These are phyloP conservation scores for Hydrozoanthus tunicans DNA, from an alignment of 64 coral and sea anemone genomes.

Conservation along the genomic window DNA sequence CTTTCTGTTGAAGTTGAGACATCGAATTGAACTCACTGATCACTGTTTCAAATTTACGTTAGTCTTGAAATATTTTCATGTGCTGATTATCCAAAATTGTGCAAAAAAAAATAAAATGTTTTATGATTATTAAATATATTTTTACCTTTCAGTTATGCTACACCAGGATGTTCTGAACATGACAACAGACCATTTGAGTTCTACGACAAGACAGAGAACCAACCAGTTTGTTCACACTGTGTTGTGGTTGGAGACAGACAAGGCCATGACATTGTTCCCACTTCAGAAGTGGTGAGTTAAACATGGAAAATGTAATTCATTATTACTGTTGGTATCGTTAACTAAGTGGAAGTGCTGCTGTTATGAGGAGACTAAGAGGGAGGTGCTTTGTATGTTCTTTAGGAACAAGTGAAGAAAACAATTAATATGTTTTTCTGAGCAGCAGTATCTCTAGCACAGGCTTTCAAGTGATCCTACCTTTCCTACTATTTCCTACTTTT, in stretches of 20 bases:
- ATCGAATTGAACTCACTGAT: too few species aligned
- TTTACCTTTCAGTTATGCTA: conserved; percentile 27
- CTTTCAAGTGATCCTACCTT: too few species aligned
- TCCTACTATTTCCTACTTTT: too few species aligned
- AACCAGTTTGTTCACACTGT: conserved; percentile 91
- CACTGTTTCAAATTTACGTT: too few species aligned
- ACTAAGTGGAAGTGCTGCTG: background rate
- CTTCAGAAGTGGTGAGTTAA: conserved; percentile 74
- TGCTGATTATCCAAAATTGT: too few species aligned
- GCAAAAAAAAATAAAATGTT: too few species aligned
- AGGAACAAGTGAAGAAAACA: conserved; percentile 37
- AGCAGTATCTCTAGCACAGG: background rate
- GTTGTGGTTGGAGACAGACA: conserved; percentile 79
- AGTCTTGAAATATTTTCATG: too few species aligned
- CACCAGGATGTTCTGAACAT: conserved; percentile 75
- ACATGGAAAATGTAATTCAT: background rate
- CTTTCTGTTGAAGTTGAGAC: too few species aligned
- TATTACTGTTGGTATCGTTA: background rate
- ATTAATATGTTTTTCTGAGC: conserved; percentile 12
- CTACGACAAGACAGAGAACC: conserved; percentile 70
- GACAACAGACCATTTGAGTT: conserved; percentile 82
- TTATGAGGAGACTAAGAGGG: conserved; percentile 31
- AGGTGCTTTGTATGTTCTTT: conserved; percentile 54
- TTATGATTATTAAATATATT: too few species aligned
- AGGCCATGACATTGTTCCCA: conserved; percentile 67